A percentile compares a stretch with the other conserved stretches of the same genome.
phyloP scores from a whole-genome alignment of 1,140 invertebrate species.

The Antheraea mylitta region DNA sequence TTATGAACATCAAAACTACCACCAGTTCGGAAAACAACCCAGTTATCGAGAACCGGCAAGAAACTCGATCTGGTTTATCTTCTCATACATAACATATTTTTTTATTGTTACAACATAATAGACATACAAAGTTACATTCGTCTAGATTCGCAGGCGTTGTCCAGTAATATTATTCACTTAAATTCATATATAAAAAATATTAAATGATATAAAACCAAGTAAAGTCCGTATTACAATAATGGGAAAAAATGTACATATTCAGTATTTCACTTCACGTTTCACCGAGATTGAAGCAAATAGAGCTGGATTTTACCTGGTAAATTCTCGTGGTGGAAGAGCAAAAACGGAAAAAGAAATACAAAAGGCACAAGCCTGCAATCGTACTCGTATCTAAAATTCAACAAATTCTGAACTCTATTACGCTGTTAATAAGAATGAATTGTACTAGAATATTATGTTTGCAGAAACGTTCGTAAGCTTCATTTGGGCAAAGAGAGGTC shows the following conservation, averaged over 20 bases:
- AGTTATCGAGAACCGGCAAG: no score
- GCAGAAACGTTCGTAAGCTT: constrained; percentile 42
- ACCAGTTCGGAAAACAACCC: no score
- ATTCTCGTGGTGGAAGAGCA: constrained; percentile 42
- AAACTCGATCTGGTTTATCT: no score
- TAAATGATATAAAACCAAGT: neutral
- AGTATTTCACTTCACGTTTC: constrained; percentile 31
- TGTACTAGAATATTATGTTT: constrained; percentile 18
- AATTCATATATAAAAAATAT: no score
- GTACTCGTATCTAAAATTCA: constrained; percentile 20
- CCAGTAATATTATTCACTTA: no score
- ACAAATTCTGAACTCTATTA: constrained; percentile 31
- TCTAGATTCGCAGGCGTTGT: no score
- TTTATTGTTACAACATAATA: no score
- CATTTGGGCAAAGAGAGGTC: constrained; percentile 52
- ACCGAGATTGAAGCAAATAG: constrained; percentile 33
- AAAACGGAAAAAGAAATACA: constrained; percentile 56
- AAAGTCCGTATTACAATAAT: neutral
- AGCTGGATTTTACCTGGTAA: constrained; percentile 45
- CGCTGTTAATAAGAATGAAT: constrained; percentile 27
- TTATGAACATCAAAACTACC: no score
- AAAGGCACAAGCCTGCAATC: constrained; percentile 38
- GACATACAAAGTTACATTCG: no score
- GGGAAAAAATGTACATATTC: constrained; percentile 17
- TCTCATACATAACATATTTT: no score